Evolutionary conservation across 2,888 invertebrate species (phyloP).

Genomic region (Nomada ferruginata): DNA sequence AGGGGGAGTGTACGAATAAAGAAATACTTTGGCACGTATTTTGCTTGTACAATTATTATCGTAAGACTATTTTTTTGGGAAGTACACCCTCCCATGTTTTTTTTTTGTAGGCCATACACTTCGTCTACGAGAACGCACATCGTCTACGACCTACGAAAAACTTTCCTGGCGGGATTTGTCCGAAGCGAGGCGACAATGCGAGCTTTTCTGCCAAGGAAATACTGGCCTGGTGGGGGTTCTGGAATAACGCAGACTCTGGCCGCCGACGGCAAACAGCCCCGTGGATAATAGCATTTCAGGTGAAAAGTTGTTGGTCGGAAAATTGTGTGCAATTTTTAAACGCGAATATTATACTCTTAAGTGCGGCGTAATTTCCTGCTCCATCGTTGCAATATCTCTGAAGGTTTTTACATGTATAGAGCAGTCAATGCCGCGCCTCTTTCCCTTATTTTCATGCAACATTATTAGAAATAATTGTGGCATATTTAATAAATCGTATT

Average conservation of each 20-base stretch:
- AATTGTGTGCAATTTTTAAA: conserved; percentile 57
- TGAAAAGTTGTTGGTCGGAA: conserved; percentile 49
- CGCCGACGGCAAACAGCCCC: conserved; percentile 64
- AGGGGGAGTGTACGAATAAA: conserved; percentile 74
- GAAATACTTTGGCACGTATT: conserved; percentile 79
- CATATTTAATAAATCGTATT: not conserved
- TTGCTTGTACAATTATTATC: conserved; percentile 83
- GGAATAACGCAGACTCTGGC: conserved; percentile 60
- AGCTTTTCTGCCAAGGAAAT: conserved; percentile 74
- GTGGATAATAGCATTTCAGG: conserved; percentile 58
- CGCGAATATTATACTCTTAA: conserved; percentile 29
- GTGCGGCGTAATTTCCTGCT: conserved; percentile 23
- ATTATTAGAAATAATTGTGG: not conserved
- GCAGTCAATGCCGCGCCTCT: no score
- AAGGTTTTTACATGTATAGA: not conserved
- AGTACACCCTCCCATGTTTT: conserved; percentile 56
- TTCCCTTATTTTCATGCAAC: not conserved
- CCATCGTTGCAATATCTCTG: not conserved
- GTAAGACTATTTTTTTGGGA: conserved; percentile 82
- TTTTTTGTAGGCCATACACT: not conserved
- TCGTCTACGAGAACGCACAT: conserved; percentile 40
- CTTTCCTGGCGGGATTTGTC: conserved; percentile 81
- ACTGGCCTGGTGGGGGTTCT: conserved; percentile 63
- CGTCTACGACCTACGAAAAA: conserved; percentile 68
- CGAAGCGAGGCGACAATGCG: conserved; percentile 78